Percentiles rank a stretch among this genome's conserved stretches.
Evolutionary conservation across 2,797 vertebrate species (phyloP).

Genomic region (Anableps anableps): DNA sequence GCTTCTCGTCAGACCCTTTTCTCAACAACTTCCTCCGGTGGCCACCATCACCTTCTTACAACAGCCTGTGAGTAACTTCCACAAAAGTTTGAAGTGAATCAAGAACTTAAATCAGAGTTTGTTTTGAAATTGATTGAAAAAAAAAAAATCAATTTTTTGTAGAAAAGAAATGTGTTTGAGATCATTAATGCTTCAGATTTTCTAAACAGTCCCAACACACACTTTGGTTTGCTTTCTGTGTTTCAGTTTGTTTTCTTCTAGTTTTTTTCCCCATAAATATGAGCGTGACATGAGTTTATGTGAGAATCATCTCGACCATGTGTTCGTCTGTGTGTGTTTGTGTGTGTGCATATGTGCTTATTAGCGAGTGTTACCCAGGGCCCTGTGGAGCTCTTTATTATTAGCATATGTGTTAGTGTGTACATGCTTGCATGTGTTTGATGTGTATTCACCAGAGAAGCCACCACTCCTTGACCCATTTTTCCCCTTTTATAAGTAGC

Average conservation of each 20-base stretch:
- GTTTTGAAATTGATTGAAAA: conserved; percentile 28
- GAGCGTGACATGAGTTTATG: conserved; percentile 58
- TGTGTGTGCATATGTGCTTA: conserved; percentile 68
- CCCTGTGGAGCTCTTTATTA: conserved; percentile 78
- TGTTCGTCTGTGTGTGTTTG: conserved; percentile 44
- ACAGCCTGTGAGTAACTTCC: conserved; percentile 73
- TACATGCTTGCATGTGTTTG: conserved; percentile 65
- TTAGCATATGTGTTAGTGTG: conserved; percentile 75
- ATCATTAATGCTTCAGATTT: conserved; percentile 52
- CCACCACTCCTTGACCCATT: conserved; percentile 68
- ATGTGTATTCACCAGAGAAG: conserved; percentile 69
- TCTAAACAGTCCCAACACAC: conserved; percentile 31
- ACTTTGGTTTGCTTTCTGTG: conserved; percentile 54
- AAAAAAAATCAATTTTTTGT: conserved; percentile 23
- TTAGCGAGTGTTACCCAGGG: conserved; percentile 72
- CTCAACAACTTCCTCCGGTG: conserved; percentile 47
- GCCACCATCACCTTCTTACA: conserved; percentile 41
- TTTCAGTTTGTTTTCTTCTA: conserved; percentile 38
- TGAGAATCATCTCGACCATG: conserved; percentile 52
- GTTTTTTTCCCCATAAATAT: conserved; percentile 30
- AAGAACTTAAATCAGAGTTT: conserved; percentile 43
- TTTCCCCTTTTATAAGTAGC: conserved; percentile 59
- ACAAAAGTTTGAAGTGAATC: conserved; percentile 25
- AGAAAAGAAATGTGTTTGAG: conserved; percentile 56
- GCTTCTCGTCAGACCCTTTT: conserved; percentile 51